A percentile compares a stretch with the other conserved stretches of the same genome.
These are phyloP conservation scores for Eulemur rubriventer DNA, from an alignment of 2,797 vertebrate genomes.

Conservation along the genomic window DNA sequence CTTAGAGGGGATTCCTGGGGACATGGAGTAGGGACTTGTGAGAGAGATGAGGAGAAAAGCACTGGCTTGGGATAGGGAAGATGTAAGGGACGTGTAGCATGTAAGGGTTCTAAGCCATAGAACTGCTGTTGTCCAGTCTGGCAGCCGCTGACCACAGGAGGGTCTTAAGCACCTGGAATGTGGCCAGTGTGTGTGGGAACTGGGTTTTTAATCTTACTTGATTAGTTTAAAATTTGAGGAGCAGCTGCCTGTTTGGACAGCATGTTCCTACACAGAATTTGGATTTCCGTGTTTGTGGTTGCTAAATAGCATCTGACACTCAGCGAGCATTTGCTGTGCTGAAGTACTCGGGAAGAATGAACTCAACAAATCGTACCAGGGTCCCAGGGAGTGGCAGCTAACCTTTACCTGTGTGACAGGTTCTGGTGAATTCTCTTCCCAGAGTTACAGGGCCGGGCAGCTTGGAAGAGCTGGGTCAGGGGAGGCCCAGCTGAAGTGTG, in stretches of 20 bases:
- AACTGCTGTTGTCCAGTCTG: rapidly evolving
- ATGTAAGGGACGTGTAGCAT: rapidly evolving
- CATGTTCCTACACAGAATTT: not conserved
- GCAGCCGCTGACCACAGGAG: not conserved
- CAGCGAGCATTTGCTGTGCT: too few species aligned
- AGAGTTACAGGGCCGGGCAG: not conserved
- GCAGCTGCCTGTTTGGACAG: not conserved
- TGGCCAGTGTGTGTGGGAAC: not conserved
- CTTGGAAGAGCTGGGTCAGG: not conserved
- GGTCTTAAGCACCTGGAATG: not conserved
- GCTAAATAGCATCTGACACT: not conserved
- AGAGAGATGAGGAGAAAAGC: too few species aligned
- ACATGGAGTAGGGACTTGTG: not conserved
- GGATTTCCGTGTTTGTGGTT: not conserved
- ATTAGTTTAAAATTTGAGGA: not conserved
- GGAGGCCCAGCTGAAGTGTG: not conserved
- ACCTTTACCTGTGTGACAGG: not conserved
- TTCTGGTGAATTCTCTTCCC: not conserved
- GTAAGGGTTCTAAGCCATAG: not conserved
- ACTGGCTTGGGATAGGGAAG: not conserved
- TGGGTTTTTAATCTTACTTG: not conserved
- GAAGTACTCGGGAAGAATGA: not conserved
- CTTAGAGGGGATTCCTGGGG: not conserved
- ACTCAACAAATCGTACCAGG: too few species aligned
- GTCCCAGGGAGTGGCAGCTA: not conserved